These are phyloP conservation scores for Oxygymnocypris stewartii DNA, from an alignment of 2,113 vertebrate genomes.

Conservation along the genomic window DNA sequence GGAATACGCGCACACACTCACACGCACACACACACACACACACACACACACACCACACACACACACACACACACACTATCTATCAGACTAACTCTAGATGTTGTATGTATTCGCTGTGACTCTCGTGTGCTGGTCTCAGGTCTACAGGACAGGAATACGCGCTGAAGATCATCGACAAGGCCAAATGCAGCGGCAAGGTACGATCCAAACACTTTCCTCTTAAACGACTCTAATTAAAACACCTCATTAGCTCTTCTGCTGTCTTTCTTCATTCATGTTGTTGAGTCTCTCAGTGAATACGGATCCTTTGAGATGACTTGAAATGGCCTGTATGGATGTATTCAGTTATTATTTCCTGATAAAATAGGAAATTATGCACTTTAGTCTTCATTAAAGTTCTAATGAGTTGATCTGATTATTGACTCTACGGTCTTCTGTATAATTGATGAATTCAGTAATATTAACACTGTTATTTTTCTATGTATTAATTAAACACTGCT, in stretches of 20 bases:
- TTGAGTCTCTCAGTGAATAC: background rate
- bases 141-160: conserved; percentile 93
- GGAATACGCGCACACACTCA: conserved; percentile 92
- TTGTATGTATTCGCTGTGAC: background rate
- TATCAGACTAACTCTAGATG: background rate
- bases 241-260: background rate
- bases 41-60: too few species aligned
- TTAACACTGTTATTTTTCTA: too few species aligned
- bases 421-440: too few species aligned
- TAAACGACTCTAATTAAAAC: background rate
- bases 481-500: too few species aligned
- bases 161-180: conserved; percentile 98
- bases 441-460: too few species aligned
- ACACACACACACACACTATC: background rate
- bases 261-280: background rate
- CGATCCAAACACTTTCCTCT: background rate
- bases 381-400: too few species aligned
- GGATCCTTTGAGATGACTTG: background rate
- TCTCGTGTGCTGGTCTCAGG: conserved; percentile 65
- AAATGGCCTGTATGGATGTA: background rate
- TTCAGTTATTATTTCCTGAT: background rate
- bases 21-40: too few species aligned
- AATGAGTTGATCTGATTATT: too few species aligned
- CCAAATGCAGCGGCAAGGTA: conserved; percentile 97
- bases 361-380: too few species aligned